Percentiles rank a stretch among this genome's conserved stretches.
phyloP scores from a whole-genome alignment of 1,140 invertebrate species.

The Brachionus paranguensis region DNA sequence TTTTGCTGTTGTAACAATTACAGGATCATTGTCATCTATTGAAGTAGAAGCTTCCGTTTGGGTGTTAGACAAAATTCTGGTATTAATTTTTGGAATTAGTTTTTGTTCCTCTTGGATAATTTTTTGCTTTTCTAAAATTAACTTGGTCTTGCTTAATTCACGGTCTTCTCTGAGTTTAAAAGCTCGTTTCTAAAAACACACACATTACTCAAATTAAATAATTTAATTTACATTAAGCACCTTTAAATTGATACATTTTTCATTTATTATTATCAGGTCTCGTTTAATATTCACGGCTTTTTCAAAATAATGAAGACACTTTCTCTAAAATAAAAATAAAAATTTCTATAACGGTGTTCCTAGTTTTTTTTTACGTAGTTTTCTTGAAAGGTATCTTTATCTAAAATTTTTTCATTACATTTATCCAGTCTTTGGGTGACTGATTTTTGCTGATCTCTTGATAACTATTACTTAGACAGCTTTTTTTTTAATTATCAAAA shows the following conservation, averaged over 20 bases:
- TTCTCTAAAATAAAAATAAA: neutral
- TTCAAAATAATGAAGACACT: conserved; percentile 7
- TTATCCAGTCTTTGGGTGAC: neutral
- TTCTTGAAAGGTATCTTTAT: neutral
- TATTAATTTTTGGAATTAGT: neutral
- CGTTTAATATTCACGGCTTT: conserved; percentile 8
- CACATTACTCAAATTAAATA: neutral
- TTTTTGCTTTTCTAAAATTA: neutral
- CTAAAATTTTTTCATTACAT: neutral
- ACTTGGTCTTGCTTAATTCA: neutral
- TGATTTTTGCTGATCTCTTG: neutral
- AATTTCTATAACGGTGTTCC: neutral
- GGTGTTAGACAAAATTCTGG: neutral
- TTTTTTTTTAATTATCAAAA: neutral
- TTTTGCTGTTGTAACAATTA: neutral
- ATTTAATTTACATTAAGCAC: neutral
- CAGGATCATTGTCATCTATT: neutral
- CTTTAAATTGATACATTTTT: conserved; percentile 21
- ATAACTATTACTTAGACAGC: too few species aligned
- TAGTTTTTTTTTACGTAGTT: neutral
- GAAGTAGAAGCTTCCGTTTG: neutral
- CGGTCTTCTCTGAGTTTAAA: neutral
- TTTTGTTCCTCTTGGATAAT: conserved; percentile 15
- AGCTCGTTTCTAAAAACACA: neutral
- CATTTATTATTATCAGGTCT: conserved; percentile 15